Conservation (phyloP, 2,113 vertebrate genomes). For the Pongo pygmaeus region DNA sequence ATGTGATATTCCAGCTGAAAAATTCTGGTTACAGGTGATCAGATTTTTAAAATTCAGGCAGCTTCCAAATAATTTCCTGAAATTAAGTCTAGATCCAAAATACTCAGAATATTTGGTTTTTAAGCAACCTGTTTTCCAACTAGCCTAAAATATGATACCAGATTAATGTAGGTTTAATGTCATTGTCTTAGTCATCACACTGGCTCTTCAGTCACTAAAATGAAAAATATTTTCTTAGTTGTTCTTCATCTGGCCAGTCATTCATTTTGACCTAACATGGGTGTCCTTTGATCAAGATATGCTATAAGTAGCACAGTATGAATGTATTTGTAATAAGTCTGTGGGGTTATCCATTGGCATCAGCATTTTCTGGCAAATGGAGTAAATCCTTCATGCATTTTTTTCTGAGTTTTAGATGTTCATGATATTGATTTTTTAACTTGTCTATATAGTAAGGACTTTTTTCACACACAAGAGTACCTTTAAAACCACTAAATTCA, state of each 20-base stretch:
- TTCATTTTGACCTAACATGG: background rate
- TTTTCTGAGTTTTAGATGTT: constrained; percentile 15
- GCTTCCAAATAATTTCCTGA: background rate
- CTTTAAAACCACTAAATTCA: constrained; percentile 25
- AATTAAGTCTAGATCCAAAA: background rate
- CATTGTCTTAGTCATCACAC: background rate
- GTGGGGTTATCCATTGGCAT: background rate
- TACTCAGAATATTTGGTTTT: background rate
- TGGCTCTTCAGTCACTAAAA: background rate
- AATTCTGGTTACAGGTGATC: background rate
- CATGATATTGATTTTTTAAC: constrained; percentile 34
- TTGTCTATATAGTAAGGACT: background rate
- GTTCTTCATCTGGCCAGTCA: background rate
- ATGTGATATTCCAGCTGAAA: background rate
- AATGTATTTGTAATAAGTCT: constrained; percentile 26
- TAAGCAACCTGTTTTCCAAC: background rate
- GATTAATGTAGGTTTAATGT: background rate
- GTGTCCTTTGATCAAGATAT: background rate
- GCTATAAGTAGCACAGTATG: background rate
- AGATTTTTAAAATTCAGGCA: background rate
- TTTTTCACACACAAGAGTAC: background rate
- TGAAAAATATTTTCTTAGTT: background rate
- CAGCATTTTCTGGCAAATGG: constrained; percentile 47
- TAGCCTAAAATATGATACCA: background rate
- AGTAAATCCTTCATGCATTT: constrained; percentile 6